Evolutionary conservation across 2,888 invertebrate genomes (phyloP).

Genomic region (Euzophera pinguis): DNA sequence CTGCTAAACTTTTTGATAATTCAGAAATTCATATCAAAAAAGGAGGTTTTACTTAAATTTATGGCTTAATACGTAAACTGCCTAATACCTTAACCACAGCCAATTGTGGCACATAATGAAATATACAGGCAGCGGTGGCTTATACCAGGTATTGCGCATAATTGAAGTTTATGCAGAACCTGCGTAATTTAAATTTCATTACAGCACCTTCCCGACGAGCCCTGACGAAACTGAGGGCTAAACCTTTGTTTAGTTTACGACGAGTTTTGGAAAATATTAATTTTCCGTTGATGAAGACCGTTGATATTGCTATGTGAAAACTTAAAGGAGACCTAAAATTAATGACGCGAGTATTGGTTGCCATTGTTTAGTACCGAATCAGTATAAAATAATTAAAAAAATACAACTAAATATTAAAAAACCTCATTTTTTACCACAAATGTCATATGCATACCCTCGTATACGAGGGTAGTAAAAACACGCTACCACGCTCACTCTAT

Average conservation of each 20-base stretch:
- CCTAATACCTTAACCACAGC: constrained; percentile 1
- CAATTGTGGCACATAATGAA: constrained; percentile 15
- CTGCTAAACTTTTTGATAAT: not conserved
- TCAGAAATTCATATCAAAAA: not conserved
- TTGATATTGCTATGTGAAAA: not conserved
- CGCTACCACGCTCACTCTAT: no score
- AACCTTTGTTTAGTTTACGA: constrained; percentile 10
- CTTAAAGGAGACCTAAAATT: no score
- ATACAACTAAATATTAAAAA: no score
- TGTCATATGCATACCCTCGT: no score
- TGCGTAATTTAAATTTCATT: constrained; percentile 20
- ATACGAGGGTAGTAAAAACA: no score
- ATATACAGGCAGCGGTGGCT: constrained; percentile 12
- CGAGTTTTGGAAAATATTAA: not conserved
- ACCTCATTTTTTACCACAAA: no score
- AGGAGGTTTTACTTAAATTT: not conserved
- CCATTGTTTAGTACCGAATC: no score
- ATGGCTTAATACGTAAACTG: not conserved
- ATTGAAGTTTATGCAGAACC: constrained; percentile 21
- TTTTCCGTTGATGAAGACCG: not conserved
- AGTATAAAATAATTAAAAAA: no score
- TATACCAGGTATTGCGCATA: constrained; percentile 19
- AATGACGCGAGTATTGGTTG: no score
- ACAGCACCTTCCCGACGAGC: constrained; percentile 16
- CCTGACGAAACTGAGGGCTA: constrained; percentile 12